Conservation (phyloP, 2,113 vertebrate species). For the Oncorhynchus clarkii region DNA sequence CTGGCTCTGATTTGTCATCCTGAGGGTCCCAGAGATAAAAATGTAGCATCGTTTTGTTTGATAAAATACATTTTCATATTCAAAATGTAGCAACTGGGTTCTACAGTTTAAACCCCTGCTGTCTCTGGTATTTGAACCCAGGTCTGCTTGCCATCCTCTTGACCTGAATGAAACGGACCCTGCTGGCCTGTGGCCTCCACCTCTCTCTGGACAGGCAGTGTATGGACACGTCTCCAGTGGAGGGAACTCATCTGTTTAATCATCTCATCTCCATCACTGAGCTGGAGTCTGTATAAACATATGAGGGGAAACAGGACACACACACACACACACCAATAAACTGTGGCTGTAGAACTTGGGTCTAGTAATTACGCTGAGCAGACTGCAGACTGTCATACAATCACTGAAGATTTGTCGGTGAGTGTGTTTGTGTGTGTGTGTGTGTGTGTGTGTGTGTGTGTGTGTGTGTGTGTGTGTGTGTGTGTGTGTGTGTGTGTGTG, state of each 20-base stretch:
- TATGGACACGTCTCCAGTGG: slow-evolving; percentile 40
- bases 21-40: no score
- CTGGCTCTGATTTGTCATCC: no score
- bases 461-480: background rate
- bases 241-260: slow-evolving; percentile 67
- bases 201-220: slow-evolving; percentile 47
- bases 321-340: no score
- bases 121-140: no score
- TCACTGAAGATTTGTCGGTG: background rate
- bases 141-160: slow-evolving; percentile 19
- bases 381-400: slow-evolving; percentile 20
- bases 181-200: slow-evolving; percentile 17
- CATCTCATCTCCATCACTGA: slow-evolving; percentile 57
- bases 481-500: slow-evolving; percentile 4
- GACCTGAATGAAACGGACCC: slow-evolving; percentile 36
- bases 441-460: background rate
- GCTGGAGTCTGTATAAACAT: slow-evolving; percentile 60
- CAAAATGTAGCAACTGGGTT: no score
- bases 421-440: background rate
- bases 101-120: no score
- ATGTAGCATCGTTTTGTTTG: no score
- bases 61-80: no score
- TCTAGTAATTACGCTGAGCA: slow-evolving; percentile 22
- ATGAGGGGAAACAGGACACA: slow-evolving; percentile 35
- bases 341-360: no score